Base-by-base conservation (phyloP, 2,113 vertebrate species). In the Pelvicachromis taeniatus region DNA sequence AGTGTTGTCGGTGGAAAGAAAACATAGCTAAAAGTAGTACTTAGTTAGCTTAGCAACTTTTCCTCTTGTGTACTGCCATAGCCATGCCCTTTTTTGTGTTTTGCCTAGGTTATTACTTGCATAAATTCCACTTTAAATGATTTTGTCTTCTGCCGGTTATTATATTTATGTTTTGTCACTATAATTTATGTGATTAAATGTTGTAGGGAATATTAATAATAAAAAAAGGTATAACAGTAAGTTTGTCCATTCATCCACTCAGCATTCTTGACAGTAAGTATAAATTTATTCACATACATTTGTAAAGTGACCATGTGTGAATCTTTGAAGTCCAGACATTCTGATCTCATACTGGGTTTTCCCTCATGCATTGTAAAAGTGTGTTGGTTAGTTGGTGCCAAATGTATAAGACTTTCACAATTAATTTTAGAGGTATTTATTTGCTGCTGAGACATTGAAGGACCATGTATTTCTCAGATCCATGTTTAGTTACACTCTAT, bases 41-140 rank as follows among this genome's bases (percentile, higher is more conserved):
- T 65, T 38, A 38, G 82, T 83, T 89, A 93, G 87, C 87, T 86
- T 91, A 93, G 90, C 92, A 88, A 90, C 81, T 86, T 93, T 82
- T 85, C 83, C 83, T 89, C 81, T 90, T 87, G 85, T 82, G 61
- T 52, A 31, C 23, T 81, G 35, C 33, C 4, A 56, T 33, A 48
- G 82, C 80, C 50, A 6, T 85, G 48, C 35, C 35, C 16, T 58
- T 83, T 87, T 82, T 13, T 65, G 61, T 87, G 75, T 90, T 85
- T 81, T 81, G 40, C 40, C 52, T 55, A 26, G n/a, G 21, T 21
- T 81, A 58, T 84, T 77, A 56, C 53, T 56, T 77, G 13, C 52
- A 78, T 17, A 75, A 58, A 87, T 80, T 6, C 52, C 19, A 45
- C n/a, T 78, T 48, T 1, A 84, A 53, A 14, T 42, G 1, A 52